A percentile compares a stretch with the other conserved stretches of the same genome.
Conservation (phyloP, 2,113 vertebrate species). For the Pygoscelis antarcticus region DNA sequence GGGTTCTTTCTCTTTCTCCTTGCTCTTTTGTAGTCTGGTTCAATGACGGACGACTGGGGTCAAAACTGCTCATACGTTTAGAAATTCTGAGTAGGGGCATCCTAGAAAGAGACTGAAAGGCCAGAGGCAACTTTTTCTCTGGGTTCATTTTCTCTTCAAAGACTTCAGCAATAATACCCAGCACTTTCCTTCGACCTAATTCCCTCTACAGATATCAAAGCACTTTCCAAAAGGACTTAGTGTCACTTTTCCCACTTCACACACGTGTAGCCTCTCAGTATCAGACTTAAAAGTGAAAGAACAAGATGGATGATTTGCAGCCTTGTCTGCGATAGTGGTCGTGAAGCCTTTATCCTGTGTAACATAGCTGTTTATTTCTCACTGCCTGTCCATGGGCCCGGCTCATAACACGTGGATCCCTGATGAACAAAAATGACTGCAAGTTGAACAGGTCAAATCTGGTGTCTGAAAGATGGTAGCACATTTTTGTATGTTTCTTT, state of each 20-base stretch:
- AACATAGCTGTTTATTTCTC: not conserved
- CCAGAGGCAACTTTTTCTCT: not conserved
- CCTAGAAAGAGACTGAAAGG: not conserved
- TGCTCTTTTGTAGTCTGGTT: not conserved
- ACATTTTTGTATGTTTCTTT: not conserved
- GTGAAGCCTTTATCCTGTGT: not conserved
- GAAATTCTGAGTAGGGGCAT: not conserved
- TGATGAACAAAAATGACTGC: not conserved
- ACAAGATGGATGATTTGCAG: not conserved
- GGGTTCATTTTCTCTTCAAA: not conserved
- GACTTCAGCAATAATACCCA: not conserved
- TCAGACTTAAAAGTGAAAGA: not conserved
- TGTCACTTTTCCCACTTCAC: not conserved
- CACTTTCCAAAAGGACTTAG: not conserved
- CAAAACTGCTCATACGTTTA: not conserved
- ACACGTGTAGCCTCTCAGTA: not conserved
- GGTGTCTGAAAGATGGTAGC: not conserved
- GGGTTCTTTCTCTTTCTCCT: not conserved
- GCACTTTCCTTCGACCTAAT: not conserved
- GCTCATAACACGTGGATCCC: not conserved
- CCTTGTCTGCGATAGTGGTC: rapidly evolving
- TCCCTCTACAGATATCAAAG: not conserved
- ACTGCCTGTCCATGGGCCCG: rapidly evolving
- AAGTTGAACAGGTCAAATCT: not conserved
- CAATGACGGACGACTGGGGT: not conserved